Base-by-base conservation (phyloP, 2,888 invertebrate genomes). In the Hypercompe scribonia region DNA sequence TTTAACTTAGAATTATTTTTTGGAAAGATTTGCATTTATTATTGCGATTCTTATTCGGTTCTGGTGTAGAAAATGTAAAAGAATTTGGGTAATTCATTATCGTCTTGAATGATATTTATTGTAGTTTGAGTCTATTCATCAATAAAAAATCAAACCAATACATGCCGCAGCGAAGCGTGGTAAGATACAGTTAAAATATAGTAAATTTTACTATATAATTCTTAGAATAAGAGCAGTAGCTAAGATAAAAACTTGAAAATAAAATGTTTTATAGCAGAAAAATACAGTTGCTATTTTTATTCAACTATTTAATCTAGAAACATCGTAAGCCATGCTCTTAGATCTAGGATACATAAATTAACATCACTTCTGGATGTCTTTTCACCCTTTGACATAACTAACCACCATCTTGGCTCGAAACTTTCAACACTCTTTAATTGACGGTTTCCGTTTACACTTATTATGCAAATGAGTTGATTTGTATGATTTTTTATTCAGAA, bases 281-380 rank as follows among this genome's bases (percentile, higher is more conserved):
- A 68, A 63, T 68, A 33, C 61, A 70, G 34, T 15, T 34, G 46
- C 70, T 64, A 24, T 69, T 36, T 34, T 50, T 64, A 64, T 50
- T 13, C 24, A 33, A 65, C 36, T 24, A 58, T 54, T 36, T 68
- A 78, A 74, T 73, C 71, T 68, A 70, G 63, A 72, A 81, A 66
- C 70, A 77, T 70, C 68, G 74, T 71, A 72, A 54, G 67, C n/a
- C 18, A 50, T 72, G 68, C 73, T 72, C 76, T 77, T 72, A 80
- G 77, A 83, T 84, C 82, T 82, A 83, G 79, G 78, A 68, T 75
- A 82, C 86, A 87, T 89, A 84, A 87, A 86, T 85, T 84, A 70
- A n/a, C 63, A 10, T 33, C 70, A 42, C 79, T 74, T 79, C 80
- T 69, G 76, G 78, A 77, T 78, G 80, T 81, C 81, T 84, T 65